Percentiles rank a stretch among this genome's conserved stretches.
phyloP scores from a whole-genome alignment of 2,888 invertebrate species.

The Dascillus cervinus region DNA sequence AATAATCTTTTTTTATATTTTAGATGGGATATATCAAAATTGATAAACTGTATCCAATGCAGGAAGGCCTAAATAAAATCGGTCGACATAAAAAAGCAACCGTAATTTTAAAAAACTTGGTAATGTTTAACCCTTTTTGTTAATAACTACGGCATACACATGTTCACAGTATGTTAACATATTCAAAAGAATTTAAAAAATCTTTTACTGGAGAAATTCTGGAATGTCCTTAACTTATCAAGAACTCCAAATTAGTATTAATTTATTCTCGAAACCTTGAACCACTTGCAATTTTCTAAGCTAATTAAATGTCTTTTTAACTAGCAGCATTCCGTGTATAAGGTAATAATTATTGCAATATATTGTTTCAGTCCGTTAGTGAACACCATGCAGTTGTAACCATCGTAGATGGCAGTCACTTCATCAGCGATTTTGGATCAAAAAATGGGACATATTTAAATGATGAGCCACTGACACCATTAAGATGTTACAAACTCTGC shows the following conservation, averaged over 20 bases:
- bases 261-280: too few relatives aligned
- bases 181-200: too few relatives aligned
- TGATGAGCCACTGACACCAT: conserved; percentile 25
- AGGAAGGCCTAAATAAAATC: conserved; percentile 34
- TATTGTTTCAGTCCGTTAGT: conserved; percentile 35
- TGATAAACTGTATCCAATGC: conserved; percentile 21
- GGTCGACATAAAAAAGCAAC: conserved; percentile 32
- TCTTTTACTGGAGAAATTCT: too few relatives aligned
- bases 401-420: conserved; percentile 30
- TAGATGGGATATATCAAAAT: conserved; percentile 25
- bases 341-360: too few relatives aligned
- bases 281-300: too few relatives aligned
- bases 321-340: too few relatives aligned
- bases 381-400: conserved; percentile 36
- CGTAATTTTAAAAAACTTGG: conserved; percentile 33
- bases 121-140: too few relatives aligned
- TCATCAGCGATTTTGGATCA: conserved; percentile 34
- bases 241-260: too few relatives aligned
- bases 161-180: too few relatives aligned
- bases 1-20: conserved; percentile 9
- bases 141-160: too few relatives aligned
- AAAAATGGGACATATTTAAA: conserved; percentile 34
- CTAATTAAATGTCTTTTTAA: too few relatives aligned
- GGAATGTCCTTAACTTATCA: too few relatives aligned
- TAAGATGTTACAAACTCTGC: conserved; percentile 27